Conservation (phyloP, 2,888 invertebrate species). For the Philereme vetulata region DNA sequence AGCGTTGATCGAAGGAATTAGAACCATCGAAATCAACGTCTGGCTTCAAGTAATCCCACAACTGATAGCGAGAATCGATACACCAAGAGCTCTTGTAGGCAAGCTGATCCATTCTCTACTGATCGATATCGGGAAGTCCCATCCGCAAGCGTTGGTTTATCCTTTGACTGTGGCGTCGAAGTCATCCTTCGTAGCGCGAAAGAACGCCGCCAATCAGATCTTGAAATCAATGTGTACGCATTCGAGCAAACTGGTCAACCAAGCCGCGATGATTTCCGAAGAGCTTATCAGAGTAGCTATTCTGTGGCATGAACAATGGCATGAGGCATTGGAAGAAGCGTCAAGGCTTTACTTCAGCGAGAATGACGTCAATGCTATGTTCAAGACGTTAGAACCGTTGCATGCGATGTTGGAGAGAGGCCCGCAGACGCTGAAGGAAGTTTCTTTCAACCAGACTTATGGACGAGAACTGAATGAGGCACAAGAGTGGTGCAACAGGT, state of each 20-base stretch:
- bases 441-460: conserved; percentile 98
- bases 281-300: conserved; percentile 99
- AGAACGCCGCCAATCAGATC: conserved; percentile 96
- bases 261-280: conserved; percentile 98
- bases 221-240: conserved; percentile 98
- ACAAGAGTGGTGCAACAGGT: conserved; percentile 97
- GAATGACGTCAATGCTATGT: conserved; percentile 97
- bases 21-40: conserved; percentile 97
- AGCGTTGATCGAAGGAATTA: conserved; percentile 95
- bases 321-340: conserved; percentile 98
- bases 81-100: conserved; percentile 93
- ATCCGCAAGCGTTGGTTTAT: conserved; percentile 98
- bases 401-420: conserved; percentile 97
- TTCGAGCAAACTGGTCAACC: conserved; percentile 95
- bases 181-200: conserved; percentile 92
- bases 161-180: conserved; percentile 99
- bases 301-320: conserved; percentile 99
- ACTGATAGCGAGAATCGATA: conserved; percentile 98
- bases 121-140: conserved; percentile 98
- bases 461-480: conserved; percentile 97
- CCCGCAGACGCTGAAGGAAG: conserved; percentile 97
- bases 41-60: conserved; percentile 99
- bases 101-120: conserved; percentile 96
- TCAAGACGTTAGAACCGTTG: conserved; percentile 96
- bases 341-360: conserved; percentile 97